Evolutionary conservation across 2,113 vertebrate genomes (phyloP).

Genomic region (Perognathus longimembris): DNA sequence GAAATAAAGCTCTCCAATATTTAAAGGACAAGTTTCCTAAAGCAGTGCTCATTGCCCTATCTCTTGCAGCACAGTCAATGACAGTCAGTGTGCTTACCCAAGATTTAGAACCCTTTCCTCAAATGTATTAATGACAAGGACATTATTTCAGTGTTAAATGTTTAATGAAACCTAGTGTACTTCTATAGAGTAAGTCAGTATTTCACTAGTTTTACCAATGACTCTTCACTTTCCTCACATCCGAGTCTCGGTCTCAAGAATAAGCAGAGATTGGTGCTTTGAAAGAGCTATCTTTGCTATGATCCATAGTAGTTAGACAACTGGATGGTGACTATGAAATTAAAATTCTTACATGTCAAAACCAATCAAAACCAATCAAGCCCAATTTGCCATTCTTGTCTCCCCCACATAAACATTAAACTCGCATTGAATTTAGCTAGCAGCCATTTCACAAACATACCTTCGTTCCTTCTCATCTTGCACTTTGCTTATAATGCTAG

Average conservation of each 20-base stretch:
- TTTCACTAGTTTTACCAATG: neutral
- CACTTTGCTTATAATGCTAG: neutral
- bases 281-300: neutral
- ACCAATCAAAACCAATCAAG: neutral
- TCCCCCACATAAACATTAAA: neutral
- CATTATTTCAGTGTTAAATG: neutral
- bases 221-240: neutral
- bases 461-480: neutral
- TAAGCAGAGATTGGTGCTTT: neutral
- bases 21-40: neutral
- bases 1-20: conserved; percentile 36
- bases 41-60: neutral
- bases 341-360: neutral
- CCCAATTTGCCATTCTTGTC: neutral
- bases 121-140: neutral
- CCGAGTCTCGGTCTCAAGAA: neutral
- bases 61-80: neutral
- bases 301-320: neutral
- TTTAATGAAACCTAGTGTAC: neutral
- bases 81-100: neutral
- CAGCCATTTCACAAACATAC: neutral
- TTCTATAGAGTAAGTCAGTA: conserved; percentile 13
- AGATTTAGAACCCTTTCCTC: neutral
- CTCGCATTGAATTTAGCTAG: neutral
- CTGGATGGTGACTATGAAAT: neutral